These are phyloP conservation scores for Nicator chloris DNA, from an alignment of 2,113 vertebrate genomes.

Conservation along the genomic window DNA sequence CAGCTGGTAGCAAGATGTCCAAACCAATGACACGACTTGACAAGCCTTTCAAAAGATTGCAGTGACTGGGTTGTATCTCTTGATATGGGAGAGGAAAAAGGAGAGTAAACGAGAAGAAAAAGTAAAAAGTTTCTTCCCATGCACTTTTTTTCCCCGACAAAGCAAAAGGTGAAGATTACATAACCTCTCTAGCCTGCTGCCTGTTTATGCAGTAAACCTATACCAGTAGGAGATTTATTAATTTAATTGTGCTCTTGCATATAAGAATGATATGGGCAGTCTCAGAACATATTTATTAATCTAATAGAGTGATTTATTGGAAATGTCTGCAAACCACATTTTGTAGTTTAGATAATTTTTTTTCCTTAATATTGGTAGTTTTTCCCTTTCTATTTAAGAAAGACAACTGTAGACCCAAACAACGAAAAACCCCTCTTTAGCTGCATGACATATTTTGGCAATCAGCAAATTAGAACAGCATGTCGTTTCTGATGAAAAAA, in stretches of 20 bases:
- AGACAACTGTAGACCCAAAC: not conserved
- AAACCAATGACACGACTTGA: not conserved
- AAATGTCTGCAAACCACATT: not conserved
- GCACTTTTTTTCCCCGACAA: not conserved
- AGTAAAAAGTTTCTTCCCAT: not conserved
- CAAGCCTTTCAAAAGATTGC: not conserved
- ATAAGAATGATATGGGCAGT: not conserved
- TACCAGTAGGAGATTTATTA: not conserved
- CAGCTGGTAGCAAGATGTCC: constrained; percentile 44
- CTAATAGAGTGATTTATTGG: not conserved
- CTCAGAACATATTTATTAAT: not conserved
- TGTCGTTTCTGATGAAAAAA: constrained; percentile 47
- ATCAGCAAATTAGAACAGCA: constrained; percentile 47
- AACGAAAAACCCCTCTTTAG: not conserved
- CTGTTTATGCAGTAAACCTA: not conserved
- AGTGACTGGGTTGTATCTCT: not conserved
- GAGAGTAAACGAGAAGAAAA: not conserved
- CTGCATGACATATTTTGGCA: constrained; percentile 17
- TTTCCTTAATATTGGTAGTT: not conserved
- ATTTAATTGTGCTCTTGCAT: not conserved
- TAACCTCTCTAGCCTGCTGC: not conserved
- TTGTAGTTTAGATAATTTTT: not conserved
- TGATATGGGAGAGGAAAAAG: not conserved
- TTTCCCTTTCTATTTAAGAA: not conserved
- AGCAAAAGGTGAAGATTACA: not conserved